These are phyloP conservation scores for Pteropus rufus DNA, from an alignment of 2,797 vertebrate genomes.

Conservation along the genomic window DNA sequence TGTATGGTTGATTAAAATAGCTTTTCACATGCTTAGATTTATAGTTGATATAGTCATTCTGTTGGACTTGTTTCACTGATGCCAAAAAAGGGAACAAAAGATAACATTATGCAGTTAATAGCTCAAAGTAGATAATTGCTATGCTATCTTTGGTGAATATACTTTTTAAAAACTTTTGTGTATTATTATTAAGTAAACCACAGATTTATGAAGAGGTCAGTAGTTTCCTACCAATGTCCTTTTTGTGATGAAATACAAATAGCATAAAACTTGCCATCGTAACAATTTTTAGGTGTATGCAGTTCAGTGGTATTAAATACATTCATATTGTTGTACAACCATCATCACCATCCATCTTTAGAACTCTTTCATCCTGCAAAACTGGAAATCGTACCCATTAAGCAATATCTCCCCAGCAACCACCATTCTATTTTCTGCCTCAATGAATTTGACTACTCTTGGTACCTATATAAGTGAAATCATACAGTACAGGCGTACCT, in stretches of 20 bases:
- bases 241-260: not conserved
- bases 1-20: constrained; percentile 29
- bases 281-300: not conserved
- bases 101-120: not conserved
- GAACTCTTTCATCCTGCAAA: not conserved
- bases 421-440: not conserved
- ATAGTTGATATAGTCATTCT: not conserved
- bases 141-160: not conserved
- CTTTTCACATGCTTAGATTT: not conserved
- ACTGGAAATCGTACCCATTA: not conserved
- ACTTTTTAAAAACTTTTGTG: not conserved
- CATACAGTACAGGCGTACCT: not conserved
- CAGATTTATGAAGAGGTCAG: not conserved
- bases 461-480: not conserved
- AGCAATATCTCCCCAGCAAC: not conserved
- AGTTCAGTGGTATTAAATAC: not conserved
- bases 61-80: not conserved
- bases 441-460: not conserved
- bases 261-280: not conserved
- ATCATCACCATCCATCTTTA: not conserved
- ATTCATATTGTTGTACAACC: not conserved
- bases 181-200: not conserved
- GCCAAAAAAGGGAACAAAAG: not conserved
- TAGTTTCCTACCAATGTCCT: not conserved
- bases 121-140: not conserved